Conservation (phyloP, 1,140 invertebrate genomes). For the Lasioglossum albipes region DNA sequence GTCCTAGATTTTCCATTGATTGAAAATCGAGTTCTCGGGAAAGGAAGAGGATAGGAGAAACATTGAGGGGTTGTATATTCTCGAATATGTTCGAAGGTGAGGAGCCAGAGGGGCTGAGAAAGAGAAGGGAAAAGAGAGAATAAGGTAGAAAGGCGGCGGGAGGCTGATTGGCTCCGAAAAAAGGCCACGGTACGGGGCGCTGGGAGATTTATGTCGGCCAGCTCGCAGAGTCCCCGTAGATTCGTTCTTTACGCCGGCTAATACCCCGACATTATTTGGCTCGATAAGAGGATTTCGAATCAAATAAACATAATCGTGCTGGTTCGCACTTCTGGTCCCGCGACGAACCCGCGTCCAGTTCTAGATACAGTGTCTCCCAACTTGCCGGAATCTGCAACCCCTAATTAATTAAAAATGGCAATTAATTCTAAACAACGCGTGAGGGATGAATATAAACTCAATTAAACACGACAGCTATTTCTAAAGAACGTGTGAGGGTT, state of each 20-base stretch:
- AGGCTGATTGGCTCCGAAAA: slow-evolving; percentile 74
- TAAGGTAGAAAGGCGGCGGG: slow-evolving; percentile 37
- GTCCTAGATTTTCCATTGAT: no score
- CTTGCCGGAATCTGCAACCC: not conserved
- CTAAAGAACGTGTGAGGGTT: no score
- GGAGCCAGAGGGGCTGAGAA: not conserved
- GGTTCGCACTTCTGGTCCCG: slow-evolving; percentile 28
- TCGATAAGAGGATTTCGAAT: slow-evolving; percentile 73
- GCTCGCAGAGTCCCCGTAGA: slow-evolving; percentile 68
- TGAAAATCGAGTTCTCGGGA: no score
- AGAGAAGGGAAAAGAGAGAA: slow-evolving; percentile 33
- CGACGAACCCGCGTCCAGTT: not conserved
- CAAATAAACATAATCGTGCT: slow-evolving; percentile 68
- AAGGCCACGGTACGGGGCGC: slow-evolving; percentile 63
- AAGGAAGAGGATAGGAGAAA: not conserved
- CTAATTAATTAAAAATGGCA: no score
- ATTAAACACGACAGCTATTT: no score
- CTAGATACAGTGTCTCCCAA: slow-evolving; percentile 19
- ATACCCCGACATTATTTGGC: slow-evolving; percentile 73
- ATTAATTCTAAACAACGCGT: no score
- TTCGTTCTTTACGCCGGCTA: slow-evolving; percentile 68
- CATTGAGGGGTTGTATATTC: slow-evolving; percentile 21
- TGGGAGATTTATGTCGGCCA: slow-evolving; percentile 73
- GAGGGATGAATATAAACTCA: no score
- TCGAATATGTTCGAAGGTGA: not conserved